Evolutionary conservation across 2,113 vertebrate genomes (phyloP).

Genomic region (Engraulis encrasicolus): DNA sequence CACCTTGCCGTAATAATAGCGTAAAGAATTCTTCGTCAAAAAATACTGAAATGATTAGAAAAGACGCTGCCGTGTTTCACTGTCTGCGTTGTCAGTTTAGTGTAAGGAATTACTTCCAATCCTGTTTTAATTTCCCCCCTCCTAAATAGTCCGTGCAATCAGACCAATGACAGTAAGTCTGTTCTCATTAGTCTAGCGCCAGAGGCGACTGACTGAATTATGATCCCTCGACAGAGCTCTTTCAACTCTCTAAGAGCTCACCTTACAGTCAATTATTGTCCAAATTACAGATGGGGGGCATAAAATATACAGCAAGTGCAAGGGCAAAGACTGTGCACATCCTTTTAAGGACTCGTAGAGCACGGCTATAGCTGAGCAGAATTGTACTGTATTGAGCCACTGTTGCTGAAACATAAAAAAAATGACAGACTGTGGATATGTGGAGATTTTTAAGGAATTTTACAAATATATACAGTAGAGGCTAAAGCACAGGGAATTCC

Average conservation of each 20-base stretch:
- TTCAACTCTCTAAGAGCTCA: neutral
- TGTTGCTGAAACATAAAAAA: neutral
- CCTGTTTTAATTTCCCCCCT: neutral
- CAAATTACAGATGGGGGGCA: neutral
- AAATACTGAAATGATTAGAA: neutral
- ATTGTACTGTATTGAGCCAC: too few species aligned
- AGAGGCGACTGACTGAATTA: neutral
- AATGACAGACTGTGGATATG: too few species aligned
- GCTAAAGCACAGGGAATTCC: too few species aligned
- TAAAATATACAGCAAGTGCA: slow-evolving; percentile 13
- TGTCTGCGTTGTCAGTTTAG: neutral
- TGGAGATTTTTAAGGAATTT: too few species aligned
- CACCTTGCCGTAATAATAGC: neutral
- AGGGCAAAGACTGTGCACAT: slow-evolving; percentile 1
- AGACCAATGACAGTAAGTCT: neutral
- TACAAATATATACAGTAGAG: too few species aligned
- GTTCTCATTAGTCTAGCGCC: slow-evolving; percentile 1
- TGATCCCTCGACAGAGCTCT: neutral
- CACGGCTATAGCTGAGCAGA: too few species aligned
- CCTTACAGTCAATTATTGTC: slow-evolving; percentile 7
- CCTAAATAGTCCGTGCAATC: slow-evolving; percentile 1
- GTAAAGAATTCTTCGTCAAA: neutral
- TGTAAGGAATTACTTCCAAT: neutral
- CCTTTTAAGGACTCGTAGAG: neutral
- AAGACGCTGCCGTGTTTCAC: neutral